Percentiles rank a stretch among this genome's conserved stretches.
phyloP scores from a whole-genome alignment of 2,888 invertebrate genomes.

The Tetragonula carbonaria region DNA sequence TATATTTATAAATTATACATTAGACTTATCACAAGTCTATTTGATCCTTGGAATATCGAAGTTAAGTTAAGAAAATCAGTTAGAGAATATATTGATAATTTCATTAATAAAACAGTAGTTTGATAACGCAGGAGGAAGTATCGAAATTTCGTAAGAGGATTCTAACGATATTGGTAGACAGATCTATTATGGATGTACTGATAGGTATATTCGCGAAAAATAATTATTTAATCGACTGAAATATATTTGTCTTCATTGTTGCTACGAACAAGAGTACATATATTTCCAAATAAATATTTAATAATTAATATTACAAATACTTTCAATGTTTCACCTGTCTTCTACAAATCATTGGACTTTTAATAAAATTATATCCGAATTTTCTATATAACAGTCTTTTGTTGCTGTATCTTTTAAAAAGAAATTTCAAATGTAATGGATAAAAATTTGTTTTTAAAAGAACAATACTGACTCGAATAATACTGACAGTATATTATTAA shows the following conservation, averaged over 20 bases:
- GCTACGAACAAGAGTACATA: too few species aligned
- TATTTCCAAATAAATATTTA: too few species aligned
- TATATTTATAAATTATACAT: background rate
- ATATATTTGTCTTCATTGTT: background rate
- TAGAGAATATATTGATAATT: background rate
- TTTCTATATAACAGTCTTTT: too few species aligned
- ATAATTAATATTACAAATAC: too few species aligned
- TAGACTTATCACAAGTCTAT: background rate
- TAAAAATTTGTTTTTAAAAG: too few species aligned
- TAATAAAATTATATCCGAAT: too few species aligned
- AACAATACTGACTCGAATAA: too few species aligned
- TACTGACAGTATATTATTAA: too few species aligned
- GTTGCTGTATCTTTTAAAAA: too few species aligned
- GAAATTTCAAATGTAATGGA: too few species aligned
- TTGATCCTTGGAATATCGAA: background rate
- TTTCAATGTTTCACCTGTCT: too few species aligned
- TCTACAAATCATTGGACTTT: too few species aligned
- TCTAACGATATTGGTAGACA: background rate
- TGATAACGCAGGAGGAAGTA: background rate
- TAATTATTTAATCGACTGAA: conserved; percentile 1
- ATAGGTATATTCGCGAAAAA: background rate
- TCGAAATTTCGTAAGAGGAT: background rate
- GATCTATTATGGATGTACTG: background rate
- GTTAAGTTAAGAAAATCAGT: background rate
- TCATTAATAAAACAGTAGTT: background rate